Evolutionary conservation across 2,888 invertebrate species (phyloP), one percentile per base, ranked within the genome.

Genomic region (Philhelius pedissequus): DNA sequence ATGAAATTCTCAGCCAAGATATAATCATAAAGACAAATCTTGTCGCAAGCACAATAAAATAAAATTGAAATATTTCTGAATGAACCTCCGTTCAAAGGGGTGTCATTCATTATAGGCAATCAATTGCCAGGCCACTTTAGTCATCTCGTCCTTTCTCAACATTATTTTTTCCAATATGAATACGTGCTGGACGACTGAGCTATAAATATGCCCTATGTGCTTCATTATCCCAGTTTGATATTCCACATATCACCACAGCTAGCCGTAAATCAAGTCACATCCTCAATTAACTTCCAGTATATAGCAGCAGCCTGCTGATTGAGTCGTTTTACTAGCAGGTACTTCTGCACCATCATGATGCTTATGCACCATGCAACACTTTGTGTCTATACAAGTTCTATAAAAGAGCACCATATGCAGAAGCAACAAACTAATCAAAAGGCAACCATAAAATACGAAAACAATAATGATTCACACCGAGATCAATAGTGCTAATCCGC

Each of bases 401-500:
- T 18, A 54, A 32, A 54, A 15, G 11, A 18, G 15, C 40, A 64
- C 75, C 79, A 84, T 71, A 80, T 75, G 84, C 79, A 68, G 58
- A 75, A 40, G 60, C 62, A 43, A 43, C 43, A 43, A 68, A 58
- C 58, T 76, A 84, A 80, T 80, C 80, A 80, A 84, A n/a, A 71
- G 62, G 48, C 68, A 27, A 54, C 70, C 71, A 75, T 71, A 54
- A 80, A 84, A 68, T 74, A 74, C 74, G 69, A 71, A 79, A 84
- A 68, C 79, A 84, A 84, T 80, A 84, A 80, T 68, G 80, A 58
- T 66, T 76, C 79, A 71, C 84, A 75, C 68, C 66, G 38, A 80
- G 84, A 80, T 80, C 80, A 80, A 80, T 76, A 71, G 84, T 70
- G 48, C 43, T 84, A 84, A 80, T 84, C 84, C 80, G 80, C 80